Percentiles rank a stretch among this genome's conserved stretches.
Conservation (phyloP, 2,113 vertebrate genomes). For the Cichladusa arquata region DNA sequence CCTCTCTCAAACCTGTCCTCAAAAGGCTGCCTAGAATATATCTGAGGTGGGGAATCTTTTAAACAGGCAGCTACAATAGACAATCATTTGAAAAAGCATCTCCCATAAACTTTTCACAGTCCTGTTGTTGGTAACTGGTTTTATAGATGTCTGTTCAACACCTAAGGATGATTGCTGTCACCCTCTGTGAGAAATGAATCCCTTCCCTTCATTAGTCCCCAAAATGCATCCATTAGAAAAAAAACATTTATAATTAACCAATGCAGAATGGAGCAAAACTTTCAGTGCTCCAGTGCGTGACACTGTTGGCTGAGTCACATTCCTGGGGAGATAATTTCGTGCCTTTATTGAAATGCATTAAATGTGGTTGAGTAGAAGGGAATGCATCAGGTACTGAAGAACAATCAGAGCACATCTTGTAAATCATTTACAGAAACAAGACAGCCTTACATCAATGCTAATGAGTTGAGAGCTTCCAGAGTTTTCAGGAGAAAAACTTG, state of each 20-base stretch:
- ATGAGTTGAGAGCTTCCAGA: not conserved
- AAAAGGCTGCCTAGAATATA: not conserved
- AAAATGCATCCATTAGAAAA: not conserved
- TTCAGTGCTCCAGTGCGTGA: not conserved
- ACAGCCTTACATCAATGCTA: not conserved
- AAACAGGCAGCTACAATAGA: not conserved
- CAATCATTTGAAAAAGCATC: not conserved
- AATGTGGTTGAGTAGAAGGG: not conserved
- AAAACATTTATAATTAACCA: not conserved
- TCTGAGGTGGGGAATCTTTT: not conserved
- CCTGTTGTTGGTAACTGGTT: not conserved
- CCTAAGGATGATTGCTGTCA: not conserved
- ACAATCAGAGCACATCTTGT: constrained; percentile 9
- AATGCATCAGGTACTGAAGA: not conserved
- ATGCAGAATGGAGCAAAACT: not conserved
- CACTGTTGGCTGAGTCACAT: not conserved
- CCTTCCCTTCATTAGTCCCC: not conserved
- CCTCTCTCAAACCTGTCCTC: not conserved
- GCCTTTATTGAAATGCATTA: not conserved
- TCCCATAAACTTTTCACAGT: not conserved
- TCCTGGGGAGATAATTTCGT: not conserved
- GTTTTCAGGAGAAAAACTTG: not conserved
- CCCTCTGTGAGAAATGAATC: not conserved
- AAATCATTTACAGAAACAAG: constrained; percentile 7
- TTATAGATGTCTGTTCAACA: not conserved